Percentiles rank a stretch among this genome's conserved stretches.
phyloP scores from a whole-genome alignment of 2,113 vertebrate genomes.

The Arizona elegans region DNA sequence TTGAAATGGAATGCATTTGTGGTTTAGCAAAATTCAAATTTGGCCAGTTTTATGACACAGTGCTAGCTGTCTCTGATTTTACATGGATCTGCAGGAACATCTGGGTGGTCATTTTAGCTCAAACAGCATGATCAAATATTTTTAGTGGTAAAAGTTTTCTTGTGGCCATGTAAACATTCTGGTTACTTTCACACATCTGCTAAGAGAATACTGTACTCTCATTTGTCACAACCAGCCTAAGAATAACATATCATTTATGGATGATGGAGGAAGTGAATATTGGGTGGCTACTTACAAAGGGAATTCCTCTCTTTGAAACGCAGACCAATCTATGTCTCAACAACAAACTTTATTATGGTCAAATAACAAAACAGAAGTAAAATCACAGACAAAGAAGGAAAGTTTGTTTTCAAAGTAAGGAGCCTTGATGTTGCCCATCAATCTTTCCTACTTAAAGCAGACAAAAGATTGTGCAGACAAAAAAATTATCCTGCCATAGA shows the following conservation, averaged over 20 bases:
- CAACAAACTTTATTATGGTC: background rate
- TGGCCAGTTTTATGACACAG: constrained; percentile 34
- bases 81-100: constrained; percentile 25
- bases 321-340: background rate
- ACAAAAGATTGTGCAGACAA: background rate
- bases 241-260: background rate
- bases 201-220: background rate
- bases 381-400: background rate
- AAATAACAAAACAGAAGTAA: background rate
- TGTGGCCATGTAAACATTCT: constrained; percentile 10
- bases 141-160: constrained; percentile 17
- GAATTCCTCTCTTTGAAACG: background rate
- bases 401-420: background rate
- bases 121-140: constrained; percentile 23
- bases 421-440: background rate
- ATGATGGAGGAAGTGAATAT: background rate
- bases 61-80: constrained; percentile 21
- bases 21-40: constrained; percentile 8
- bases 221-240: background rate
- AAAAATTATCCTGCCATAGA: background rate
- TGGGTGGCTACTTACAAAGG: background rate
- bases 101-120: constrained; percentile 38
- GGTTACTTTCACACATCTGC: background rate
- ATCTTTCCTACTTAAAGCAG: background rate
- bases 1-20: constrained; percentile 27